These are phyloP conservation scores for Buphagus erythrorhynchus DNA, from an alignment of 2,797 vertebrate genomes.

Conservation along the genomic window DNA sequence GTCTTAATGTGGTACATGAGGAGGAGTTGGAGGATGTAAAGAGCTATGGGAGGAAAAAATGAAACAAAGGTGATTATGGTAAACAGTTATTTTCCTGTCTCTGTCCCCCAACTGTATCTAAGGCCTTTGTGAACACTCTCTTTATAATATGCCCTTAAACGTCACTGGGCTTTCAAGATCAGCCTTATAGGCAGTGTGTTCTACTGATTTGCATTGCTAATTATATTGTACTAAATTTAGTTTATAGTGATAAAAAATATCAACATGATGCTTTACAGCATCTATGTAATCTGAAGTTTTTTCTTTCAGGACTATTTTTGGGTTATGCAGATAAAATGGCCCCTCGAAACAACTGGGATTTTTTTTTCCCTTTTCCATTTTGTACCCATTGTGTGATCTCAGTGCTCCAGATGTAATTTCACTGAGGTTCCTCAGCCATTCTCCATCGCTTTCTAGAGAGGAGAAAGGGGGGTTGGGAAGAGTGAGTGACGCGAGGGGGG, in stretches of 20 bases:
- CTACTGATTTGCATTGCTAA: slow-evolving; percentile 35
- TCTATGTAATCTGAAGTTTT: slow-evolving; percentile 12
- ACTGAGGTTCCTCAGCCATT: slow-evolving; percentile 48
- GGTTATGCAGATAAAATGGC: slow-evolving; percentile 58
- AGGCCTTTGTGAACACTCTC: neutral
- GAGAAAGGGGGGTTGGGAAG: slow-evolving; percentile 25
- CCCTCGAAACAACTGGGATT: neutral
- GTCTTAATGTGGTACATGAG: neutral
- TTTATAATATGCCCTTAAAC: slow-evolving; percentile 61
- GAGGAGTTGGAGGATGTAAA: slow-evolving; percentile 29
- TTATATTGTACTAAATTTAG: slow-evolving; percentile 60
- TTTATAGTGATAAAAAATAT: slow-evolving; percentile 56
- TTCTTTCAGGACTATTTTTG: slow-evolving; percentile 41
- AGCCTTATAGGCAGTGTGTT: neutral
- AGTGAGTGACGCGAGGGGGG: neutral
- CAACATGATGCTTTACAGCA: neutral
- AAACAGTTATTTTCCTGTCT: slow-evolving; percentile 33
- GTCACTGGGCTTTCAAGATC: neutral
- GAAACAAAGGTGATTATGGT: slow-evolving; percentile 51
- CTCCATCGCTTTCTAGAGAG: slow-evolving; percentile 52
- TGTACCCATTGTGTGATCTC: slow-evolving; percentile 22
- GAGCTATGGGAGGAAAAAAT: slow-evolving; percentile 29
- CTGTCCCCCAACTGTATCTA: slow-evolving; percentile 8
- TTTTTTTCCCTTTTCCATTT: slow-evolving; percentile 4
- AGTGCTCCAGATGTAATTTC: slow-evolving; percentile 57